Evolutionary conservation across 2,888 invertebrate genomes (phyloP), one percentile per base, ranked within the genome.

Genomic region (Choreutis nemorana): DNA sequence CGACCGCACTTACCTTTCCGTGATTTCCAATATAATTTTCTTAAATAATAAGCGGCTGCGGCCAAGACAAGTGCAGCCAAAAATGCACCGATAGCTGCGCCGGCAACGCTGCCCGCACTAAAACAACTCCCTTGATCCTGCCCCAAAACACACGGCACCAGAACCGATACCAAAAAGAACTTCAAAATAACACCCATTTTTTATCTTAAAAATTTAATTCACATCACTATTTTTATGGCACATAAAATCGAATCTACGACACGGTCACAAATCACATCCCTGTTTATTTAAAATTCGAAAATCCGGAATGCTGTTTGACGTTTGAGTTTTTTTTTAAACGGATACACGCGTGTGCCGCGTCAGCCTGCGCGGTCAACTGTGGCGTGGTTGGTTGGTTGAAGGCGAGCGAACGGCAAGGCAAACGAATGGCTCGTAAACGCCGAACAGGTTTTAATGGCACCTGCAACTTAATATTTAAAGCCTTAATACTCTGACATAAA

Each of bases 71-170:
- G 65, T 42, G 87, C 86, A 42, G 83, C 82, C 43, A 88, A 54
- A 55, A 88, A 84, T 43, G 88, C 87, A 47, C 88, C 85, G 44
- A 89, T 80, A 36, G 89, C 86, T 40, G 87, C 85, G 34, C 86
- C 85, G 34, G 87, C 87, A 36, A 90, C 81, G 55, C 86, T 86
- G 40, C 87, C 87, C 48, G 84, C 81, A 45, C 84, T 83, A 67
- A 84, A 87, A 65, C 87, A 87, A 49, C 63, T 59, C 35, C 53
- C 61, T 47, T 59, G 60, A 53, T 70, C 70, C 57, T 77, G 75
- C 44, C 70, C 71, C 45, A 66, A 65, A 54, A 65, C 75, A 64
- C 66, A 55, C 48, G 68, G 67, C 61, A 73, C 54, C 41, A 67
- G 48, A 55, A 65, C 60, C 56, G 66, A 62, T 67, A 72, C 73